phyloP scores from a whole-genome alignment of 2,888 invertebrate genomes.

The Linyphia triangularis region DNA sequence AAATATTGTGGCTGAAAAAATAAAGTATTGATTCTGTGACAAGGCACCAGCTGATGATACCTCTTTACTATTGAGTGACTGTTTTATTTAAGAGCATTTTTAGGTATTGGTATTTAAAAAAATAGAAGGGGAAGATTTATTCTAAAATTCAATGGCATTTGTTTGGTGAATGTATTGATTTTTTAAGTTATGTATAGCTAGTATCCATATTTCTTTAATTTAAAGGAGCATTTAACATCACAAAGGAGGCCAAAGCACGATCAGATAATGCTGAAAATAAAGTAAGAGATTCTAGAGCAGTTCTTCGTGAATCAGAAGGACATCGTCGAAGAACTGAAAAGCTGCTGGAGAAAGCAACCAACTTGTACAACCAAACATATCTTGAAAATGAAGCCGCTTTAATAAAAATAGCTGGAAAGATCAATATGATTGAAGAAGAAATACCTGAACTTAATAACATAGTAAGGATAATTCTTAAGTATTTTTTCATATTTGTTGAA shows the following conservation, averaged over 20 bases:
- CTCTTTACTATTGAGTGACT: background rate
- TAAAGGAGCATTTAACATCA: constrained; percentile 91
- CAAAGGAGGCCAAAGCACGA: constrained; percentile 86
- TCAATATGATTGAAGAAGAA: constrained; percentile 85
- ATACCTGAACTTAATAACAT: constrained; percentile 93
- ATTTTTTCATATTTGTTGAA: background rate
- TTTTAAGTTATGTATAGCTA: background rate
- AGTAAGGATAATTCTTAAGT: constrained; percentile 80
- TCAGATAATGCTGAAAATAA: constrained; percentile 82
- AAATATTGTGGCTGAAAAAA: too few relatives aligned
- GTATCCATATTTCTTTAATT: background rate
- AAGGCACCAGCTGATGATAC: too few relatives aligned
- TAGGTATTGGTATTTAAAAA: background rate
- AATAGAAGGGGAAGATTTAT: background rate
- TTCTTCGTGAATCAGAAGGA: constrained; percentile 83
- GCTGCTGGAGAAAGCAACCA: constrained; percentile 83
- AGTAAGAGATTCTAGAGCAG: constrained; percentile 79
- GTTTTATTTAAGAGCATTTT: too few relatives aligned
- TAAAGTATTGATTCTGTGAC: too few relatives aligned
- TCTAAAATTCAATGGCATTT: background rate
- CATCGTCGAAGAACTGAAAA: constrained; percentile 85
- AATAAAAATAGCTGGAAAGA: constrained; percentile 84
- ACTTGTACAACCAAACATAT: constrained; percentile 84
- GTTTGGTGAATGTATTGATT: background rate
- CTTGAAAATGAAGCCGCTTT: constrained; percentile 87